Evolutionary conservation across 23 tunicate genomes (phyloP).

Genomic region (Trididemnum nubilum): DNA sequence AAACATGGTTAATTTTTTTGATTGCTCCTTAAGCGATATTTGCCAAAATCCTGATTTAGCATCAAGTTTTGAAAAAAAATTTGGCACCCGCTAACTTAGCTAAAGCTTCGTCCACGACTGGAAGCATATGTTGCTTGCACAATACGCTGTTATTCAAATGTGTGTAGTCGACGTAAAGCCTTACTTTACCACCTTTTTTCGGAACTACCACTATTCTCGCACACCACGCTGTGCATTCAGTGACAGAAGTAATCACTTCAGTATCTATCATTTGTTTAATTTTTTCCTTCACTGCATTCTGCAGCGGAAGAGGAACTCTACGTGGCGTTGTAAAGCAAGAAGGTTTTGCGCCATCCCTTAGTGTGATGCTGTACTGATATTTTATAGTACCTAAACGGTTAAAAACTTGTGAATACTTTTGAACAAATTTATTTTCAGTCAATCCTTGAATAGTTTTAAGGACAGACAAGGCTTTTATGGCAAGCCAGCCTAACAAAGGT

Average conservation of each 20-base stretch:
- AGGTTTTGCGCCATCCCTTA: conserved; percentile 34
- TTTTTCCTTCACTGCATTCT: neutral
- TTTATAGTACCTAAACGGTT: neutral
- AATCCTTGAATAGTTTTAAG: neutral
- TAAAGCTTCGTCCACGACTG: conserved; percentile 21
- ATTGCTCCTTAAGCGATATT: neutral
- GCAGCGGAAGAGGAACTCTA: conserved; percentile 23
- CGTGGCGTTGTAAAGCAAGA: conserved; percentile 33
- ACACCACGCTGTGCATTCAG: conserved; percentile 28
- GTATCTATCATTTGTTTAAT: neutral
- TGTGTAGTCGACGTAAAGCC: conserved; percentile 37
- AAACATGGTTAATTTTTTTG: conserved; percentile 9
- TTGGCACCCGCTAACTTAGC: neutral
- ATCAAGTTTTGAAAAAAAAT: conserved; percentile 34
- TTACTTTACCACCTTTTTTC: conserved; percentile 20
- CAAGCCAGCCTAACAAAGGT: neutral
- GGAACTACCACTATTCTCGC: conserved; percentile 37
- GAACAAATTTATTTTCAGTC: neutral
- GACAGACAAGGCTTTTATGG: neutral
- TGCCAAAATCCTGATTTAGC: conserved; percentile 50
- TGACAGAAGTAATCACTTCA: conserved; percentile 2
- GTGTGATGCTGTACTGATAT: neutral
- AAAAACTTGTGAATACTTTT: neutral
- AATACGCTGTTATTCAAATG: conserved; percentile 2
- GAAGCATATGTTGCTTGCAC: conserved; percentile 14